phyloP scores from a whole-genome alignment of 2,888 invertebrate genomes.

The Eupithecia vulgata region DNA sequence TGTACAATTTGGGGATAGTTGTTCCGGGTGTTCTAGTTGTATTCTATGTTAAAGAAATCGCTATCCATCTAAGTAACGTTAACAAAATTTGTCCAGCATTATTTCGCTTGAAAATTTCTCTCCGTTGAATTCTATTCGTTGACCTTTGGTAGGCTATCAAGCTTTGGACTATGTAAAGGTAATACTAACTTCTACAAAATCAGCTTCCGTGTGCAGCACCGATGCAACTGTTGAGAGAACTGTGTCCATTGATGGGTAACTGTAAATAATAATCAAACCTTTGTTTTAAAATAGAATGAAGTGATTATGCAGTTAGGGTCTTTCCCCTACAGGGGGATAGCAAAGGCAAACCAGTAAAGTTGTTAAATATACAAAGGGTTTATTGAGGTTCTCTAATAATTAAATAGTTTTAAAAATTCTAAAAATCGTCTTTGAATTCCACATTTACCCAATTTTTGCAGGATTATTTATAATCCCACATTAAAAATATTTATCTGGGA shows the following conservation, averaged over 20 bases:
- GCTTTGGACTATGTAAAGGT: too few relatives aligned
- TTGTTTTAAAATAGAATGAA: not conserved
- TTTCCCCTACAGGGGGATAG: not conserved
- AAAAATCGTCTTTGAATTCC: not conserved
- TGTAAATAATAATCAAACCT: conserved; percentile 45
- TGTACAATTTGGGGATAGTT: too few relatives aligned
- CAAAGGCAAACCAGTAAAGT: not conserved
- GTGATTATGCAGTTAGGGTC: not conserved
- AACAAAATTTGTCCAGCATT: too few relatives aligned
- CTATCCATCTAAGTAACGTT: too few relatives aligned
- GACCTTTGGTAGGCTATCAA: too few relatives aligned
- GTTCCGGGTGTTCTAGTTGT: too few relatives aligned
- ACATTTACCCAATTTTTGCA: not conserved
- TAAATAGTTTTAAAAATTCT: too few relatives aligned
- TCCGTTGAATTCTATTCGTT: too few relatives aligned
- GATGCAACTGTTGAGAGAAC: conserved; percentile 61
- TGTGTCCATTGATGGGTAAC: conserved; percentile 66
- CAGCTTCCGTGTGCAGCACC: conserved; percentile 61
- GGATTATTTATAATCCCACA: too few relatives aligned
- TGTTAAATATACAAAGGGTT: not conserved
- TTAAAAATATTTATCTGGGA: too few relatives aligned
- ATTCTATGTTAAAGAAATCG: too few relatives aligned
- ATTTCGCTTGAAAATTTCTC: too few relatives aligned
- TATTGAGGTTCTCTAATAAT: not conserved
- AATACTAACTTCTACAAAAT: conserved; percentile 66